Evolutionary conservation across 2,797 vertebrate genomes (phyloP), one percentile per base, ranked within the genome.

Genomic region (Lepilemur septentrionalis): DNA sequence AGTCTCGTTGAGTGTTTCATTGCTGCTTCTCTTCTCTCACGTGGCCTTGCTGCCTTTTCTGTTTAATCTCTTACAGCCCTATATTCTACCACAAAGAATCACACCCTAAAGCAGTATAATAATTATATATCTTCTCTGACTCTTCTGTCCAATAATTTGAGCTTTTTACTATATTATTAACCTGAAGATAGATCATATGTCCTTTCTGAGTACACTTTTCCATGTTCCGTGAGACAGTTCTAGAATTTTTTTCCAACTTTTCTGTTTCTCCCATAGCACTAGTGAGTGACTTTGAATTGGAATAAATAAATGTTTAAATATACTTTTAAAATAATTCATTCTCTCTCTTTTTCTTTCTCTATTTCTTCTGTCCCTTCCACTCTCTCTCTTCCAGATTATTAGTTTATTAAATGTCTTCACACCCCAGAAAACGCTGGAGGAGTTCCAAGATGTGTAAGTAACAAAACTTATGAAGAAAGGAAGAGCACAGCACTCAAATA

Each of bases 401-500:
- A 99, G 99, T 99, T 99, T 99, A 99, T 99, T 99, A 99, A 99
- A 99, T 98, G 99, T 99, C 98, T 99, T 99, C 99, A 99, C 99
- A 93, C 99, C 99, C 98, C 99, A 99, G 98, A 99, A 99, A 99
- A 99, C 99, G 96, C 99, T 99, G 99, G 99, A 99, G 98, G 99
- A 99, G 95, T 99, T 99, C 97, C 99, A 99, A 98, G 99, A 99
- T 98, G 99, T 99, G 99, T 99, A 99, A 99, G 99, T 99, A 98
- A 87, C 92, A 91, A 96, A 94, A 46, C 32, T 97, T 13, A 25
- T 32, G 23, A 89, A 92, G 43, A 55, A 70, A 95, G 9, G 10
- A 41, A n/a, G 15, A 94, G 7, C 22, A 46, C 81, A 70, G 2
- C 9, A 55, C 25, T 76, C 23, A 41, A 17, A 57, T 61, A 70